Evolutionary conservation across 2,113 vertebrate genomes (phyloP).

Genomic region (Salvator merianae): DNA sequence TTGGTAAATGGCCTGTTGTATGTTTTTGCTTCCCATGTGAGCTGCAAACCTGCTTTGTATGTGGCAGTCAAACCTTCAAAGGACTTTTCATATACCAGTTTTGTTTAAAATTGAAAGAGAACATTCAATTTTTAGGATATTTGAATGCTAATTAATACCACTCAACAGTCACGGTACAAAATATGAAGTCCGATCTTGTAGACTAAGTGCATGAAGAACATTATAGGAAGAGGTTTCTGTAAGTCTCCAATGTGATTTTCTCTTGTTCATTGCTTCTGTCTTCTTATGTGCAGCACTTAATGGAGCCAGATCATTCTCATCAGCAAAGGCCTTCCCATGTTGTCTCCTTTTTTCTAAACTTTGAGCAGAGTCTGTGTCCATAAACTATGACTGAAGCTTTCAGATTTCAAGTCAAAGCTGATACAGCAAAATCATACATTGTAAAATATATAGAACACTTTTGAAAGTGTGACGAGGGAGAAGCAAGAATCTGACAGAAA

Average conservation of each 20-base stretch:
- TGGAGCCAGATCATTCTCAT: background rate
- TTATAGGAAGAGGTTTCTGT: background rate
- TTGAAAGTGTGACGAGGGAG: too few species aligned
- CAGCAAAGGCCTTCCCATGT: background rate
- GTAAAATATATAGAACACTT: background rate
- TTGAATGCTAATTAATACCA: background rate
- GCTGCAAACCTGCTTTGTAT: background rate
- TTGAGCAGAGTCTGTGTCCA: too few species aligned
- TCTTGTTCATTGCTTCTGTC: too few species aligned
- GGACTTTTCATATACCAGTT: background rate
- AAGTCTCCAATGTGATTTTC: background rate
- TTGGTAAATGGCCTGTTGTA: rapidly evolving
- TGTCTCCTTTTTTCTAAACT: too few species aligned
- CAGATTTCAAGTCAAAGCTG: background rate
- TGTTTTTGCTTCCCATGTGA: background rate
- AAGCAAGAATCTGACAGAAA: background rate
- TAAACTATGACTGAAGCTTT: background rate
- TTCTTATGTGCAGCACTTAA: background rate
- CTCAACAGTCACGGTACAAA: background rate
- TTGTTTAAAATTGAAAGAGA: background rate
- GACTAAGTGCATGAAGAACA: too few species aligned
- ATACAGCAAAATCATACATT: background rate
- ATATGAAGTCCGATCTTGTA: background rate
- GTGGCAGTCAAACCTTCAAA: background rate
- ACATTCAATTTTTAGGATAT: background rate